These are phyloP conservation scores for Thalassarche chlororhynchos DNA, from an alignment of 2,113 vertebrate species.

Conservation along the genomic window DNA sequence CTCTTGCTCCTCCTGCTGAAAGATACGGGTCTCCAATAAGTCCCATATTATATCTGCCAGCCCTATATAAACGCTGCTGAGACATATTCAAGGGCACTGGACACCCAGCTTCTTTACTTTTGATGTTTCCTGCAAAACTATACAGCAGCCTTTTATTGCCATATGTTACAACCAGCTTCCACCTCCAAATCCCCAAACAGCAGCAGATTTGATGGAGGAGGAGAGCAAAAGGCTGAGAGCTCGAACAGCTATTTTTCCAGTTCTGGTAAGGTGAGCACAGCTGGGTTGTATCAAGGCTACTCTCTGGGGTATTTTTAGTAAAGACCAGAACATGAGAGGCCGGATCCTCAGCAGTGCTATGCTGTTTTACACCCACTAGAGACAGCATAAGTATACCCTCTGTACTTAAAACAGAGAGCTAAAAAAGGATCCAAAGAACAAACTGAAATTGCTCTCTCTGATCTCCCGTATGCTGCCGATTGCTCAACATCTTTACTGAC, in stretches of 20 bases:
- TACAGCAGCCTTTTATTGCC: neutral
- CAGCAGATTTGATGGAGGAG: constrained; percentile 1
- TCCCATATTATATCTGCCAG: neutral
- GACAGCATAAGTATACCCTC: neutral
- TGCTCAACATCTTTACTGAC: constrained; percentile 75
- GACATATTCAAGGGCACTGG: neutral
- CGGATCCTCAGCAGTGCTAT: neutral
- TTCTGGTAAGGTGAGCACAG: constrained; percentile 38
- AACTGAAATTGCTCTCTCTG: constrained; percentile 24
- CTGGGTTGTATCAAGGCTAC: constrained; percentile 6
- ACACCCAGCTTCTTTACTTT: neutral
- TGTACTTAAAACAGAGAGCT: neutral
- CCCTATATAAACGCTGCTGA: neutral
- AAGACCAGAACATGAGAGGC: neutral
- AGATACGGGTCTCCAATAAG: neutral
- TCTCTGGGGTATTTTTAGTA: constrained; percentile 44
- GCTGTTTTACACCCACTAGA: constrained; percentile 33
- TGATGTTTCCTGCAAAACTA: neutral
- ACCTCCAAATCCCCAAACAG: neutral
- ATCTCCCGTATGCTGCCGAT: constrained; percentile 38
- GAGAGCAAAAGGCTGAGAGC: neutral
- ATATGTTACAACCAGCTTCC: neutral
- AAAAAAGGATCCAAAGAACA: constrained; percentile 32
- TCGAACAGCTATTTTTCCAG: neutral
- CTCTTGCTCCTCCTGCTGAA: neutral